Evolutionary conservation across 2,113 vertebrate species (phyloP).

Genomic region (Columbina picui): DNA sequence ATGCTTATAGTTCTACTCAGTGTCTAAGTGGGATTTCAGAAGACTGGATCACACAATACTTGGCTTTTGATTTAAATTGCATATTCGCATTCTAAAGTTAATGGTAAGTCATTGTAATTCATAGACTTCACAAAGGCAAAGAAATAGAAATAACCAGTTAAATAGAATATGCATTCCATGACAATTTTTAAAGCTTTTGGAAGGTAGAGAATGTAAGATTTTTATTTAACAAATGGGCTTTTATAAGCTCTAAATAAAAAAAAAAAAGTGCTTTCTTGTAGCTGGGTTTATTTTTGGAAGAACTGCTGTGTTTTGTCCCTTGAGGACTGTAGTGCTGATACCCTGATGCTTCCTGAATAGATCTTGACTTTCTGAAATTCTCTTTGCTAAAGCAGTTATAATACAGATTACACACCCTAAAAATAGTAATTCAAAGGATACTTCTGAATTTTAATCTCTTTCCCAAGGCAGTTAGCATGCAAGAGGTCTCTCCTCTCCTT

Average conservation of each 20-base stretch:
- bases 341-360: constrained; percentile 5
- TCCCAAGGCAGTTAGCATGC: background rate
- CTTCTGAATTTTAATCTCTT: constrained; percentile 6
- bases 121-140: background rate
- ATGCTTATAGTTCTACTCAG: background rate
- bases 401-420: background rate
- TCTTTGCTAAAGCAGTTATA: constrained; percentile 17
- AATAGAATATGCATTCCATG: background rate
- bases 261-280: background rate
- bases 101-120: background rate
- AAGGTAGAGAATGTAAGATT: background rate
- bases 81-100: background rate
- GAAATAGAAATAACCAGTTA: background rate
- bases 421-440: constrained; percentile 20
- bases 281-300: constrained; percentile 29
- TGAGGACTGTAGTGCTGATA: background rate
- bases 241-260: background rate
- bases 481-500: background rate
- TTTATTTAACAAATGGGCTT: background rate
- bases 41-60: background rate
- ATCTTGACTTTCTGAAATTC: constrained; percentile 6
- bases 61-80: background rate
- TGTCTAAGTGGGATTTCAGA: background rate
- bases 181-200: background rate
- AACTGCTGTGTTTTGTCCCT: background rate